Evolutionary conservation across 1,140 invertebrate genomes (phyloP).

Genomic region (Akabosia matsudoensis): DNA sequence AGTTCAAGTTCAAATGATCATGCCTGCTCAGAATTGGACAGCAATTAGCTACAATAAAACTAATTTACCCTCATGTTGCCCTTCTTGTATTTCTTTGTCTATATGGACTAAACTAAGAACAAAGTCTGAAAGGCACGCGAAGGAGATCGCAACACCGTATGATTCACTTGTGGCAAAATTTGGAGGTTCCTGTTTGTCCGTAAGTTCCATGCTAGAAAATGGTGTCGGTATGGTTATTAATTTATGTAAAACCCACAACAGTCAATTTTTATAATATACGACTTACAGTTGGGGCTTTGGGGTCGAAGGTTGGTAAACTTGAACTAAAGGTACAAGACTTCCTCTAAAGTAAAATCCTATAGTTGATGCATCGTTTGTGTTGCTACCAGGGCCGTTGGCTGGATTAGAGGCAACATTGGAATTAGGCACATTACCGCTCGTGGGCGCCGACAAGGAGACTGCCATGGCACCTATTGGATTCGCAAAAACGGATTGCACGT

Average conservation of each 20-base stretch:
- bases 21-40: not conserved
- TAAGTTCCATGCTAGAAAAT: conserved; percentile 43
- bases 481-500: conserved; percentile 90
- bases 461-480: conserved; percentile 53
- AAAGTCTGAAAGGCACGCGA: conserved; percentile 47
- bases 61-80: conserved; percentile 31
- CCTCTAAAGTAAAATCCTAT: conserved; percentile 89
- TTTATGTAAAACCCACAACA: not conserved
- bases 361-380: conserved; percentile 75
- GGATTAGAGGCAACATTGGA: conserved; percentile 30
- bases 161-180: conserved; percentile 44
- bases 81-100: conserved; percentile 37
- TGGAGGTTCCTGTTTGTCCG: conserved; percentile 45
- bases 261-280: not conserved
- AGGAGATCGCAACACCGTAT: conserved; percentile 45
- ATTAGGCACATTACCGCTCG: conserved; percentile 22
- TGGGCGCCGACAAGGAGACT: not conserved
- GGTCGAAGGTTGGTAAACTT: conserved; percentile 76
- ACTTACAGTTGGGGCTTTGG: conserved; percentile 81
- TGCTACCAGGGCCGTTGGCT: conserved; percentile 9
- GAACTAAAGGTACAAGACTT: conserved; percentile 85
- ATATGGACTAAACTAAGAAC: conserved; percentile 44
- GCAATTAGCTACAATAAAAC: not conserved
- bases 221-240: not conserved
- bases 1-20: not conserved